phyloP scores from a whole-genome alignment of 37 sponge, comb jelly and placozoan genomes.

The Ianthella basta region DNA sequence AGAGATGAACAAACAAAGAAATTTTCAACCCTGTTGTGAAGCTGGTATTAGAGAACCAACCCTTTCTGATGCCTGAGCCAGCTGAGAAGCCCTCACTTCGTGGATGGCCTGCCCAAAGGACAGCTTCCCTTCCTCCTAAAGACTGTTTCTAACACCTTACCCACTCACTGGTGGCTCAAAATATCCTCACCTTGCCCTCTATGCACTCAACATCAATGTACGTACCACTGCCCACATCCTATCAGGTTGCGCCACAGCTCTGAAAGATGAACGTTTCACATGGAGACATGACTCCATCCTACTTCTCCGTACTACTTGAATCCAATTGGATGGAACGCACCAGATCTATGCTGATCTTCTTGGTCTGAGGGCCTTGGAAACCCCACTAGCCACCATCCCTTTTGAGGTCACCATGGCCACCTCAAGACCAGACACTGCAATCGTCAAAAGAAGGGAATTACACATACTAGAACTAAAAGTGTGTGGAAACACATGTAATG shows the following conservation, averaged over 20 bases:
- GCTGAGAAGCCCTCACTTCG: no score
- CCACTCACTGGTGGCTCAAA: conserved; percentile 21
- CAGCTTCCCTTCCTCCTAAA: conserved; percentile 7
- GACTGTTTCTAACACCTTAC: conserved; percentile 14
- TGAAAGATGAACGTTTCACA: conserved; percentile 27
- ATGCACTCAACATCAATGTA: background rate
- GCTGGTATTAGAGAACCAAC: no score
- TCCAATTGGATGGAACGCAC: conserved; percentile 1
- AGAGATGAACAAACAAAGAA: no score
- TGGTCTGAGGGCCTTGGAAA: no score
- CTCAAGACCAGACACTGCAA: background rate
- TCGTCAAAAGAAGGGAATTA: background rate
- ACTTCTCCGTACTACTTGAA: background rate
- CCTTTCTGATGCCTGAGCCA: no score
- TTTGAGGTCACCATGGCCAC: background rate
- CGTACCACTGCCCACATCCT: conserved; percentile 27
- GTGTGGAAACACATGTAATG: background rate
- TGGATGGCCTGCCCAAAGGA: background rate
- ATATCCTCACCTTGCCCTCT: conserved; percentile 8
- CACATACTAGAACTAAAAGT: background rate
- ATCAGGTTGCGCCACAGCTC: conserved; percentile 4
- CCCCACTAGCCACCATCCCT: background rate
- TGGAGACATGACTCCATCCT: conserved; percentile 34
- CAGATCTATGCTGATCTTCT: background rate
- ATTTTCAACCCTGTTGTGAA: no score